Base-by-base conservation (phyloP, 23 tunicate species). In the Oikopleura dioica region DNA sequence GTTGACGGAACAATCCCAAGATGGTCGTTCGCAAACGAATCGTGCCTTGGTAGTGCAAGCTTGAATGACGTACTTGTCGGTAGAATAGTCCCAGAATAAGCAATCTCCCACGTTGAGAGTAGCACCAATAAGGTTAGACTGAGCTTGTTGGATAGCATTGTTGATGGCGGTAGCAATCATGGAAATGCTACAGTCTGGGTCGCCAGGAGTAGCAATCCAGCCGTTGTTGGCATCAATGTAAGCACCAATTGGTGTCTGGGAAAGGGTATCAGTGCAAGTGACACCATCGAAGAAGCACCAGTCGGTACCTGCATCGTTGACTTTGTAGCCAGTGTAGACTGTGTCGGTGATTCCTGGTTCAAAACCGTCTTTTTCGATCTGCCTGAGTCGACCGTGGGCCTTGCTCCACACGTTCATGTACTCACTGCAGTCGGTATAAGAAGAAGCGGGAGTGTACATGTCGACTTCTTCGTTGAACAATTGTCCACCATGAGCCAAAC, bases 381-480 rank as follows among this genome's bases (percentile, higher is more conserved):
- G 72, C 4, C 26, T 12, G 30, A 63, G 72, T 12, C 72, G 72
- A 16, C 72, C 72, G 33, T 63, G 72, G 33, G 72, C 72, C 33
- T 63, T 63, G 2, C 33, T 21, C 30, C 2, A 63, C 72, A 63
- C 26, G 2, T 63, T 31, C 16, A 28, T 63, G 33, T 2, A 23
- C 2, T 24, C 32, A 63, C 33, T 28, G 26, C 72, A 63, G 2
- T 31, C 72, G 33, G 55, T 21, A 44, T 9, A 44, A 44, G 21
- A 44, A 21, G 55, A 44, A 9, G 9, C 55, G 9, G 55, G 55
- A 44, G 55, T 44, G 30, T 31, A 63, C 32, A 16, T 23, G 72
- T 16, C 16, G 5, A 63, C 72, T 63, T 63, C 72, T 28, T 63
- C 72, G 30, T 63, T 23, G 33, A 63, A 63, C 72, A 63, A 16